Evolutionary conservation across 2,888 invertebrate genomes (phyloP).

Genomic region (Diogma glabrata): DNA sequence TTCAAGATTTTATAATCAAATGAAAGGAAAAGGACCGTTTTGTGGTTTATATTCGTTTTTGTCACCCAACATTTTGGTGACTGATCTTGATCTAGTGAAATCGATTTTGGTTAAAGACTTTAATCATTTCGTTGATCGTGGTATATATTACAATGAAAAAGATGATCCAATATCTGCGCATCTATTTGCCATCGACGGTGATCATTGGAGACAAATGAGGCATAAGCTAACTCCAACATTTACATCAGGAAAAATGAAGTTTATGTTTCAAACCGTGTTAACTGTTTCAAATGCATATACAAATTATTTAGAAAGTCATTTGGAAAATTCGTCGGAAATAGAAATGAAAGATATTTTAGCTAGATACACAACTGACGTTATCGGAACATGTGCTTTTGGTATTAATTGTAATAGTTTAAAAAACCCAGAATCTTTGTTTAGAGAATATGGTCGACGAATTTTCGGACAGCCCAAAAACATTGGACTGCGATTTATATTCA

Average conservation of each 20-base stretch:
- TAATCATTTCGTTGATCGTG: slow-evolving; percentile 51
- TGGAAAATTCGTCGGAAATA: slow-evolving; percentile 30
- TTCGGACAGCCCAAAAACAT: too few species aligned
- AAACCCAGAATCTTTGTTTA: slow-evolving; percentile 32
- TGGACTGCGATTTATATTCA: background rate
- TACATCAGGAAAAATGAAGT: slow-evolving; percentile 53
- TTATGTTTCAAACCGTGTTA: slow-evolving; percentile 48
- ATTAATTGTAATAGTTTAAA: slow-evolving; percentile 34
- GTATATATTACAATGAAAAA: slow-evolving; percentile 46
- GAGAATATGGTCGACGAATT: slow-evolving; percentile 21
- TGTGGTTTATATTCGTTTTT: slow-evolving; percentile 52
- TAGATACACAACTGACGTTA: slow-evolving; percentile 36
- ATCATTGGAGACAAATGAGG: slow-evolving; percentile 52
- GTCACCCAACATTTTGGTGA: slow-evolving; percentile 45
- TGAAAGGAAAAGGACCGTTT: slow-evolving; percentile 25
- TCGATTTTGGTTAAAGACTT: slow-evolving; percentile 50
- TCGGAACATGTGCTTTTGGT: slow-evolving; percentile 39
- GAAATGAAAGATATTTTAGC: slow-evolving; percentile 34
- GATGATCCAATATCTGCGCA: slow-evolving; percentile 49
- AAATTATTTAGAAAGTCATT: slow-evolving; percentile 31
- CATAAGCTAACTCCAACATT: slow-evolving; percentile 53
- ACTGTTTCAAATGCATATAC: slow-evolving; percentile 43
- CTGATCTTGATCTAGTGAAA: slow-evolving; percentile 50
- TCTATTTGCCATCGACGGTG: slow-evolving; percentile 45
- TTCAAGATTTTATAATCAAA: slow-evolving; percentile 23